These are phyloP conservation scores for Merluccius polli DNA, from an alignment of 2,797 vertebrate genomes.

Conservation along the genomic window DNA sequence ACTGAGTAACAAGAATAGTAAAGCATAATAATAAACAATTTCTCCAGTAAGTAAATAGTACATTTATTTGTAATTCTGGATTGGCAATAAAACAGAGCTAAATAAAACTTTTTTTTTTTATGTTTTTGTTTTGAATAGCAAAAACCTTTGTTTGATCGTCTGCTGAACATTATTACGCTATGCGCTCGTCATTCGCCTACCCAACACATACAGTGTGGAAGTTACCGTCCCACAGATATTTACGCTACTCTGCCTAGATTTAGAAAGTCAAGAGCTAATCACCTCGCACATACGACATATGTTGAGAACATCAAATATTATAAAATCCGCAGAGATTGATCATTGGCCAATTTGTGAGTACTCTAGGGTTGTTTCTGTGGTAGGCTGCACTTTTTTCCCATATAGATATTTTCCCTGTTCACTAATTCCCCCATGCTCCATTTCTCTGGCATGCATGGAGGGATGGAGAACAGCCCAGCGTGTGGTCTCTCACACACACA, in stretches of 20 bases:
- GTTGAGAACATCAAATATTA: constrained; percentile 3
- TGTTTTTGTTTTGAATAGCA: neutral
- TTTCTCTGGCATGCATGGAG: constrained; percentile 15
- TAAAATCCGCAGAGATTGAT: constrained; percentile 9
- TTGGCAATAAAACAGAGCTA: no score
- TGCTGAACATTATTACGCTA: neutral
- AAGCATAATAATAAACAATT: neutral
- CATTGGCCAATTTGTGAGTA: constrained; percentile 22
- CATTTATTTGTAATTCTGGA: no score
- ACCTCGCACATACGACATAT: neutral
- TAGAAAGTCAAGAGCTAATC: constrained; percentile 22
- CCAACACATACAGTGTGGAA: neutral
- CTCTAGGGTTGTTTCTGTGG: constrained; percentile 19
- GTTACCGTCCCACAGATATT: constrained; percentile 25
- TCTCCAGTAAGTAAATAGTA: neutral
- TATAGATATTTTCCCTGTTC: constrained; percentile 31
- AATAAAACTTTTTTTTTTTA: no score
- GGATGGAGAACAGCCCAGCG: constrained; percentile 6
- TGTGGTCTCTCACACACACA: constrained; percentile 13
- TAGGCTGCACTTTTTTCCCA: constrained; percentile 20
- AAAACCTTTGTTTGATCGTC: neutral
- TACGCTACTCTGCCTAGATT: constrained; percentile 15
- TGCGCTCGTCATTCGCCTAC: neutral
- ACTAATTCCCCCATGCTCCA: constrained; percentile 10
- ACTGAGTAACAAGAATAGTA: neutral